A percentile compares a stretch with the other conserved stretches of the same genome.
phyloP scores from a whole-genome alignment of 2,888 invertebrate genomes.

The Drosophila falleni region DNA sequence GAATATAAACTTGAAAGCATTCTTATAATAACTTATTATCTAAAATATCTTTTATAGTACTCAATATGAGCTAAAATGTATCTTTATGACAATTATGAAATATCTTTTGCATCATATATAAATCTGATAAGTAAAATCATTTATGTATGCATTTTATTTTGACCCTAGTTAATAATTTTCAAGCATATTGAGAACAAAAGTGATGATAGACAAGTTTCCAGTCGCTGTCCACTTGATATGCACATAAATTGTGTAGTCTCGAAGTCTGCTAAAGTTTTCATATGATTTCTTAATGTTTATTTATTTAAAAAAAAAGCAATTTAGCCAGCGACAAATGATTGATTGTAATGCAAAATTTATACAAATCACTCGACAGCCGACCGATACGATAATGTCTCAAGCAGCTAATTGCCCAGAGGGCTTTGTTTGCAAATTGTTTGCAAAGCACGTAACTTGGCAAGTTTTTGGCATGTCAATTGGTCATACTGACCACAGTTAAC shows the following conservation, averaged over 20 bases:
- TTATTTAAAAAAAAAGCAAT: slow-evolving; percentile 69
- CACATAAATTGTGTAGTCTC: slow-evolving; percentile 61
- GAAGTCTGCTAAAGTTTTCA: slow-evolving; percentile 13
- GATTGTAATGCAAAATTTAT: slow-evolving; percentile 78
- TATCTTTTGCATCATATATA: neutral
- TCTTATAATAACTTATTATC: neutral
- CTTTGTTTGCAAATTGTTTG: slow-evolving; percentile 15
- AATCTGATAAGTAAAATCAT: neutral
- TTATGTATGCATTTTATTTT: slow-evolving; percentile 2
- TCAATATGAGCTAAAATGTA: neutral
- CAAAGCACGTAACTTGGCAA: slow-evolving; percentile 12
- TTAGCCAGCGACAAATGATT: slow-evolving; percentile 67
- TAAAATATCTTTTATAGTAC: neutral
- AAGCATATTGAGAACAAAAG: slow-evolving; percentile 66
- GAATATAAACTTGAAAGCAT: neutral
- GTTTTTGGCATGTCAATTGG: slow-evolving; percentile 16
- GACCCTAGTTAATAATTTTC: slow-evolving; percentile 29
- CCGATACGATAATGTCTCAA: slow-evolving; percentile 60
- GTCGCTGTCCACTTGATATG: slow-evolving; percentile 64
- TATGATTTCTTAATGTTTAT: slow-evolving; percentile 72
- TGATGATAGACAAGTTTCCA: slow-evolving; percentile 55
- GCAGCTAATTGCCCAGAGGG: slow-evolving; percentile 65
- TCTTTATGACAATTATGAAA: neutral
- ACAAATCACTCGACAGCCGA: slow-evolving; percentile 62
- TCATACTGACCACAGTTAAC: slow-evolving; percentile 12